Base-by-base conservation (phyloP, 2,888 invertebrate genomes). In the Ferdinandea cuprea region DNA sequence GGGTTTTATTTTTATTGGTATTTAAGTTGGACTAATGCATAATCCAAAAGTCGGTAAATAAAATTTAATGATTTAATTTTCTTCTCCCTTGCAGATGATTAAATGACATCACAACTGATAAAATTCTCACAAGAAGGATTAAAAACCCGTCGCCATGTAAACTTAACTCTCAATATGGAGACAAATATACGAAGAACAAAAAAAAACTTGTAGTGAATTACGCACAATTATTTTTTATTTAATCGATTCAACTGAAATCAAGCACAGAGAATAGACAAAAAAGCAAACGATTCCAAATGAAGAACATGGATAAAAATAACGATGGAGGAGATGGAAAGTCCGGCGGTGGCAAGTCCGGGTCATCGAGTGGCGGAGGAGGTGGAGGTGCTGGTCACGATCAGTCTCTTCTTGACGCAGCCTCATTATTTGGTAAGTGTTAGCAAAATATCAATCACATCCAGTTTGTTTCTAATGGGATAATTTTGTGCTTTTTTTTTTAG, bases 251-350 rank as follows among this genome's bases (percentile, higher is more conserved):
- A 65, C 59, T 52, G 32, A 40, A 46, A 66, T 65, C 40, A 35
- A 48, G 19, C 25, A 63, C 25, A 42, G 46, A 56, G 52, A 13
- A 59, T 11, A 21, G 17, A 63, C 21, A 46, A 68, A 66, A n/a
- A 42, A 4, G 52, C 9, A 76, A 71, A 46, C 30, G 3, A 71
- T 56, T 42, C 54, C 52, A 54, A 76, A 88, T 88, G 87, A 87
- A 88, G 87, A 90, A 88, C 88, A 95, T 95, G 95, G 95, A 96
- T 92, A 95, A 95, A 94, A 95, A 95, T 93, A 95, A 95, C 91
- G 93, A 94, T 91, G 92, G 89, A 86, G 90, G 89, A 59, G 88
- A 89, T 85, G 89, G 89, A 76, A 90, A 90, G 85, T 89, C 89
- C 66, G 90, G 92, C 88, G 91, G 92, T 92, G 91, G 92, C 91